phyloP scores from a whole-genome alignment of 2,888 invertebrate species.

The Leucania comma region DNA sequence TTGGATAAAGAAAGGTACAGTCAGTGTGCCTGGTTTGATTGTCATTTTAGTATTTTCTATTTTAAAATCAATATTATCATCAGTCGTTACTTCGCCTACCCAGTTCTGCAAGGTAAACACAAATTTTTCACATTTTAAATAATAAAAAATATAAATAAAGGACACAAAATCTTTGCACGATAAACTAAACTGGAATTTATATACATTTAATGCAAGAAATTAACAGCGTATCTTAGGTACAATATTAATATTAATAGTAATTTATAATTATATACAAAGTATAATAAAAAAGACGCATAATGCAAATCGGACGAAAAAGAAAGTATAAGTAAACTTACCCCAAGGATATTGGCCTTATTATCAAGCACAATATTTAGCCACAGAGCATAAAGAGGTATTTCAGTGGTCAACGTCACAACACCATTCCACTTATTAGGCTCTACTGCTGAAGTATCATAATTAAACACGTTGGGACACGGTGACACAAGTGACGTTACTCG shows the following conservation, averaged over 20 bases:
- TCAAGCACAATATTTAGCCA: slow-evolving; percentile 91
- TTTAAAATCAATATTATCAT: slow-evolving; percentile 90
- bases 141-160: too few species aligned
- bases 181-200: too few species aligned
- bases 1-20: slow-evolving; percentile 90
- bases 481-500: slow-evolving; percentile 70
- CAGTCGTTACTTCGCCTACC: slow-evolving; percentile 90
- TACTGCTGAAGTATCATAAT: slow-evolving; percentile 85
- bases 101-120: slow-evolving; percentile 83
- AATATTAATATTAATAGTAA: too few species aligned
- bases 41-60: slow-evolving; percentile 89
- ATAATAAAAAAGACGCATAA: not conserved
- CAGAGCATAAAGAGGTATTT: slow-evolving; percentile 89
- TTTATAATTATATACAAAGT: too few species aligned
- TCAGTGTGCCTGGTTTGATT: slow-evolving; percentile 87
- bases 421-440: slow-evolving; percentile 91
- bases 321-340: slow-evolving; percentile 81
- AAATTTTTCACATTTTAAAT: not conserved
- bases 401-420: slow-evolving; percentile 86
- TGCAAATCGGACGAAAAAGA: not conserved
- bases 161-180: not conserved
- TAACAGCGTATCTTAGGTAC: not conserved
- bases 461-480: slow-evolving; percentile 91
- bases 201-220: not conserved
- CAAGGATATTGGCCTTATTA: slow-evolving; percentile 89